A percentile compares a stretch with the other conserved stretches of the same genome.
Conservation (phyloP, 2,113 vertebrate species). For the Neoarius graeffei region DNA sequence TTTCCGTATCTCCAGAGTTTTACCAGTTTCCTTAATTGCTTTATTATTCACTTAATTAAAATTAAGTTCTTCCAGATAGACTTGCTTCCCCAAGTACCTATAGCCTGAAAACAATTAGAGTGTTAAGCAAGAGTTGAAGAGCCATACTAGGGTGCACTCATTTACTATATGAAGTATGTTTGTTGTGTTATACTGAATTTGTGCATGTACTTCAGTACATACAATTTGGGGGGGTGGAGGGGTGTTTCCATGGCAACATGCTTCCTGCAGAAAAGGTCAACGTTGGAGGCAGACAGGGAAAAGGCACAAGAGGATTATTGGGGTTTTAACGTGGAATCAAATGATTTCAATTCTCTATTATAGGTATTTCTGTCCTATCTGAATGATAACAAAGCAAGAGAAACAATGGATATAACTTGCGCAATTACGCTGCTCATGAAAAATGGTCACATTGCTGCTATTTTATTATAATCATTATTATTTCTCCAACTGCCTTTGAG, state of each 20-base stretch:
- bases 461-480: conserved; percentile 72
- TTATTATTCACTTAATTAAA: conserved; percentile 28
- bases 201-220: conserved; percentile 59
- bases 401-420: conserved; percentile 73
- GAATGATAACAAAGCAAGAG: conserved; percentile 61
- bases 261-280: conserved; percentile 76
- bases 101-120: conserved; percentile 5
- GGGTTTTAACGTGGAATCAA: conserved; percentile 64
- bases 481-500: conserved; percentile 75
- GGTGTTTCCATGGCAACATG: conserved; percentile 78
- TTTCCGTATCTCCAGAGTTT: conserved; percentile 20
- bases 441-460: conserved; percentile 58
- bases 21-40: conserved; percentile 14
- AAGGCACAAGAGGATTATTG: conserved; percentile 73
- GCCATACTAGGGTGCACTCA: background rate
- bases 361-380: conserved; percentile 65
- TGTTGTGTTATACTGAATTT: conserved; percentile 50
- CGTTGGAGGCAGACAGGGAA: conserved; percentile 71
- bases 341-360: conserved; percentile 67
- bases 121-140: conserved; percentile 13
- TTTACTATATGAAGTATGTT: conserved; percentile 15
- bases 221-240: conserved; percentile 32
- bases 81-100: background rate
- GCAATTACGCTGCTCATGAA: conserved; percentile 71
- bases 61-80: conserved; percentile 16